Conservation (phyloP, 2,888 invertebrate genomes). For the Xanthia icteritia region DNA sequence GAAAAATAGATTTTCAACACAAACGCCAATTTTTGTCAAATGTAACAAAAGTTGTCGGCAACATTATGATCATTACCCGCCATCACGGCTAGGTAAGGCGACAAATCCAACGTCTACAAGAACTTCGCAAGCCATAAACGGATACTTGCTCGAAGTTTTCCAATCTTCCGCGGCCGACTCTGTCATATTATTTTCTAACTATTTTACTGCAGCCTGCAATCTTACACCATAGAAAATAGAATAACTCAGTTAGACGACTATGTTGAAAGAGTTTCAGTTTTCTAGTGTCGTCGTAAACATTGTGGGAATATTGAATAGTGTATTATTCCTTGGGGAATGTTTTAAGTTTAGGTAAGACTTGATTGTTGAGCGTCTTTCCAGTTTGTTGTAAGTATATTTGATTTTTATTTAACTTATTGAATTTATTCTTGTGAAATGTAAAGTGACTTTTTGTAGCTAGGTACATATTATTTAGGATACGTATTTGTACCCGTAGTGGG, state of each 20-base stretch:
- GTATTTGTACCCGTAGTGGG: too few species aligned
- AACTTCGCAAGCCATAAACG: constrained; percentile 76
- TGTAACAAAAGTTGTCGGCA: constrained; percentile 60
- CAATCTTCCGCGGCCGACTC: constrained; percentile 75
- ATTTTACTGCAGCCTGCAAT: constrained; percentile 80
- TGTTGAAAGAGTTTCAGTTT: constrained; percentile 67
- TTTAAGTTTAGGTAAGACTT: constrained; percentile 53
- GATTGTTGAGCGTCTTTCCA: constrained; percentile 28
- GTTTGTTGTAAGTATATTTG: constrained; percentile 22
- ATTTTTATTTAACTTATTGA: constrained; percentile 33
- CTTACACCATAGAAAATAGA: constrained; percentile 71
- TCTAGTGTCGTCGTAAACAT: constrained; percentile 68
- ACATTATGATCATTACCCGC: constrained; percentile 70
- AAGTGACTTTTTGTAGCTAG: neutral
- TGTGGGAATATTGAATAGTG: constrained; percentile 69
- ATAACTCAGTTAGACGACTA: constrained; percentile 69
- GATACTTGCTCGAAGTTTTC: constrained; percentile 77
- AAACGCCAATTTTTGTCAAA: constrained; percentile 46
- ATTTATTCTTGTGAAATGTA: neutral
- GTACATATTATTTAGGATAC: neutral
- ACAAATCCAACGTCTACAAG: constrained; percentile 68
- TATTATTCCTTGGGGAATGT: constrained; percentile 57
- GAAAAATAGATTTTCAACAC: constrained; percentile 44
- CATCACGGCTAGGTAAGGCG: constrained; percentile 71
- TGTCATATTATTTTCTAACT: constrained; percentile 84